Percentiles rank a stretch among this genome's conserved stretches.
Conservation (phyloP, 2,888 invertebrate species). For the Petrolisthes cinctipes region DNA sequence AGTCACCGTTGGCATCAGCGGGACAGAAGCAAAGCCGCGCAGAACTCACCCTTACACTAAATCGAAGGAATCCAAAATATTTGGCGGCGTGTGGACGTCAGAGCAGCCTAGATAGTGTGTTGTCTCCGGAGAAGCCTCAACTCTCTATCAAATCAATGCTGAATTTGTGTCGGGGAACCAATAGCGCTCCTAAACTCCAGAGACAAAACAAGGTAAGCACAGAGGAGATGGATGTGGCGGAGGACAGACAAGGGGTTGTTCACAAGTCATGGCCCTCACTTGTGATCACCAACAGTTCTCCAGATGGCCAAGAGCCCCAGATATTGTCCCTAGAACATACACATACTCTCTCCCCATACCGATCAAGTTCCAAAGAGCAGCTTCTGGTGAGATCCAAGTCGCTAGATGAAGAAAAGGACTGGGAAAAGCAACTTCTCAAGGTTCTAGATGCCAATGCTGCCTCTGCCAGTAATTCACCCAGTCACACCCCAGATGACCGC, state of each 20-base stretch:
- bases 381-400: slow-evolving; percentile 22
- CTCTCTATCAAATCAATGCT: slow-evolving; percentile 8
- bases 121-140: slow-evolving; percentile 22
- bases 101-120: slow-evolving; percentile 38
- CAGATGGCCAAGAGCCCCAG: background rate
- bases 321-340: background rate
- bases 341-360: background rate
- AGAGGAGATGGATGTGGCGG: slow-evolving; percentile 11
- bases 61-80: background rate
- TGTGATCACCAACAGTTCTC: slow-evolving; percentile 27
- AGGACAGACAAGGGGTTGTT: background rate
- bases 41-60: background rate
- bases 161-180: slow-evolving; percentile 7
- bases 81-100: slow-evolving; percentile 4
- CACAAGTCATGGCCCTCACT: slow-evolving; percentile 37
- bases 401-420: slow-evolving; percentile 21
- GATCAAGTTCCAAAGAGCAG: background rate
- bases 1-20: slow-evolving; percentile 28
- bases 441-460: slow-evolving; percentile 42
- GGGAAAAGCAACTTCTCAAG: slow-evolving; percentile 37
- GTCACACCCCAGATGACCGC: slow-evolving; percentile 45
- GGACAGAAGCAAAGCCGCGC: background rate
- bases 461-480: slow-evolving; percentile 40
- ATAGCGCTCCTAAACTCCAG: slow-evolving; percentile 8
- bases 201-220: slow-evolving; percentile 31